Base-by-base conservation (phyloP, 1,140 invertebrate species). In the Hermetia illucens region DNA sequence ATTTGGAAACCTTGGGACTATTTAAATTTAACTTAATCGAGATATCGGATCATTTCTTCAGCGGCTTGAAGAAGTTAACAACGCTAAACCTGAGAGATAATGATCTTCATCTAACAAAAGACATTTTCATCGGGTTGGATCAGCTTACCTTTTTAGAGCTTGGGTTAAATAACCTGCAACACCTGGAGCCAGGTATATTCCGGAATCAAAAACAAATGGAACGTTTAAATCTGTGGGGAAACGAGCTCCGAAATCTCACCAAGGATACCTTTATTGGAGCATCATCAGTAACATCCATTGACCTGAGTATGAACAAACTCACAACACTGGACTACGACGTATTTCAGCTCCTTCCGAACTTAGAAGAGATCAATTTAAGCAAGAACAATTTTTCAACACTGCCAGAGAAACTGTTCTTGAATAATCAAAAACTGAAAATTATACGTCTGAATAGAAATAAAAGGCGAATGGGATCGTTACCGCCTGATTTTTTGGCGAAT, bases 171-270 rank as follows among this genome's bases (percentile, higher is more conserved):
- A 60, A 66, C 29, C 49, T 75, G 49, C 58, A 51, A 5, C 56
- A 56, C 50, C 55, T 75, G 39, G 63, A 66, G 27, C 52, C 58
- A 13, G 66, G 63, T 22, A 51, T n/a, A n/a, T n/a, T n/a, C n/a
- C n/a, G n/a, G n/a, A n/a, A n/a, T n/a, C n/a, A n/a, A n/a, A n/a
- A n/a, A n/a, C n/a, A 63, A 34, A 46, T 76, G 18, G 54, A 54
- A 36, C 60, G 62, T 18, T 53, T 74, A 22, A 70, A 70, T 24
- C 44, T 74, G 8, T 71, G 70, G 69, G 59, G 62, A 44, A 75
- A 71, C 43, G 62, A 61, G 36, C 58, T 75, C 19, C 61, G 56
- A n/a, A 63, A 63, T 48, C 55, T 75, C 15, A 59, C 64, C 1
- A 49, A 63, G 30, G 62, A 64, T 24, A 55, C 65, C 18, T 74